Base-by-base conservation (phyloP, 1,140 invertebrate species). In the Spodoptera frugiperda region DNA sequence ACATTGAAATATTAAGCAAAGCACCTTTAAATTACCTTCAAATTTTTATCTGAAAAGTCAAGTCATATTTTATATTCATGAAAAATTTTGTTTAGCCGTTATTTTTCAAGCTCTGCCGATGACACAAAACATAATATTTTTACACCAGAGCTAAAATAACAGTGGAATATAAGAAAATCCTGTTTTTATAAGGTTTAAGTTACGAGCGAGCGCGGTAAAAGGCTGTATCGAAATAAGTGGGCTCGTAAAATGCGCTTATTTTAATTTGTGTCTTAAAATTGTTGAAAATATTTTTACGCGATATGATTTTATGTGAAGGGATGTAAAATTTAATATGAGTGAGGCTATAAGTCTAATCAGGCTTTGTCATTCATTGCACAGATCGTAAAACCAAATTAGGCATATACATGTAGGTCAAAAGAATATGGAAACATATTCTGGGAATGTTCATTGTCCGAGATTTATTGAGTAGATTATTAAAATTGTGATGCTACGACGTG, bases 121-220 rank as follows among this genome's bases (percentile, higher is more conserved):
- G 46, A 68, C 65, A 68, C 48, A 72, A 21, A 72, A 72, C 51
- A 55, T 57, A 57, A 72, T 72, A 72, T 72, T 72, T 72, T 68
- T 55, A 55, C 33, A 55, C 68, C 51, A 39, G 15, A 55, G 68
- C 68, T 72, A 72, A 72, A 72, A 72, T 72, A 55, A 72, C 68
- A 57, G 33, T 14, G 53, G 53, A 72, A 55, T 53, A 70, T 72
- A 72, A 72, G 68, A 72, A 72, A 57, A 72, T 72, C 68, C 39
- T 14, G 68, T 72, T 72, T 55, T 46, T 57, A 67, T 67, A 11
- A 15, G 53, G 68, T 46, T 1, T 54, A 72, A 72, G 68, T 55
- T 46, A 72, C 15, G 51, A 57, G 68, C 33, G 11, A 3, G n/a
- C 3, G 67, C 30, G 49, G 5, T 49, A 49, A 44, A 63, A 63